Evolutionary conservation across 2,888 invertebrate species (phyloP).

Genomic region (Piscicola geometra): DNA sequence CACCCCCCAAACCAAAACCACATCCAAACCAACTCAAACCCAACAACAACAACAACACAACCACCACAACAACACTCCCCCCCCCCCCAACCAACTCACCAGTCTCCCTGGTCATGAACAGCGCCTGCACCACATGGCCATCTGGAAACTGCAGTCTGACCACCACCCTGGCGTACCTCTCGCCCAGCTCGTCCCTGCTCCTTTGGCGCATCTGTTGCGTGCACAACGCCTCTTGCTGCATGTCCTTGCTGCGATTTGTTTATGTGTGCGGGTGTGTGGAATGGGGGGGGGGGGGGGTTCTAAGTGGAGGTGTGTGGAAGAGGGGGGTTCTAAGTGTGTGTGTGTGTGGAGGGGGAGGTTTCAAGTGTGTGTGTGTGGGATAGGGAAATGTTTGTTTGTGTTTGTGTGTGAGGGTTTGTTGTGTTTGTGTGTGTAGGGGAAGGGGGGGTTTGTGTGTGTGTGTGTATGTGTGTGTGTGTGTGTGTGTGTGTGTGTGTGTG

Average conservation of each 20-base stretch:
- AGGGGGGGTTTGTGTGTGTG: too few species aligned
- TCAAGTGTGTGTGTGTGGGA: too few species aligned
- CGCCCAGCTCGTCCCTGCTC: slow-evolving; percentile 61
- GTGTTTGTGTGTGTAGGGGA: too few species aligned
- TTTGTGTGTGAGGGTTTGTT: too few species aligned
- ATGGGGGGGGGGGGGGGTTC: background rate
- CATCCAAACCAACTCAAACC: background rate
- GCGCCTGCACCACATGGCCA: slow-evolving; percentile 76
- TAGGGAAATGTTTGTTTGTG: too few species aligned
- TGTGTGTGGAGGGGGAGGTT: too few species aligned
- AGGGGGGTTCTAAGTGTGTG: too few species aligned
- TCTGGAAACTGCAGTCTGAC: slow-evolving; percentile 83
- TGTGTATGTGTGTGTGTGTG: too few species aligned
- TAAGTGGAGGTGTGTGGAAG: background rate
- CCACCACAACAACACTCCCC: background rate
- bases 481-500: too few species aligned
- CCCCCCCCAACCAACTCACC: slow-evolving; percentile 44
- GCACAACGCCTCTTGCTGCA: slow-evolving; percentile 66
- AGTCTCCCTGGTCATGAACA: slow-evolving; percentile 73
- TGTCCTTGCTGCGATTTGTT: slow-evolving; percentile 21
- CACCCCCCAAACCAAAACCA: background rate
- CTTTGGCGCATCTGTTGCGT: slow-evolving; percentile 65
- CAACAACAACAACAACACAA: background rate
- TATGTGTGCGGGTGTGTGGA: background rate
- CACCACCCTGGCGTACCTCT: slow-evolving; percentile 70